Conservation (phyloP, 1,140 invertebrate species). For the Mizuhopecten yessoensis region DNA sequence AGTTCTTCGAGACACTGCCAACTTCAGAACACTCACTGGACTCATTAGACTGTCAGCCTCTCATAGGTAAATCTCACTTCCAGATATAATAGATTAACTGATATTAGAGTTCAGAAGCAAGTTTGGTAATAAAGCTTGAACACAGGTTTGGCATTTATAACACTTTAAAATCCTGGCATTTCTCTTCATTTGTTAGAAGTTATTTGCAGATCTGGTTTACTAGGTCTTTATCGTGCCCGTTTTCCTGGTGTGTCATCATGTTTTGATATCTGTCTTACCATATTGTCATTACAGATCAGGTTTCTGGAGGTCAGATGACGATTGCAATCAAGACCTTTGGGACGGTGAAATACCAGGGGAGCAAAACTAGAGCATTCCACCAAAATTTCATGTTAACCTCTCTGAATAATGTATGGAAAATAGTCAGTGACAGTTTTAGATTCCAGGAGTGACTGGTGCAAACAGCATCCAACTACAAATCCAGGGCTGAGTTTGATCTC, state of each 20-base stretch:
- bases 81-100: no score
- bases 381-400: conserved; percentile 93
- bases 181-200: background rate
- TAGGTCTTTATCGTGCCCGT: no score
- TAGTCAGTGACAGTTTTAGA: conserved; percentile 92
- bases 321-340: conserved; percentile 77
- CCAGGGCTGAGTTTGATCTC: no score
- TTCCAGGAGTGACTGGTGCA: conserved; percentile 86
- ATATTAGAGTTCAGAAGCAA: no score
- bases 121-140: no score
- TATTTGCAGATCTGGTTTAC: no score
- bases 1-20: conserved; percentile 90
- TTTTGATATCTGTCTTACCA: no score
- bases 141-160: no score
- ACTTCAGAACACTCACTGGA: conserved; percentile 88
- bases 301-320: conserved; percentile 70
- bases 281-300: conserved; percentile 59
- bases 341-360: conserved; percentile 76
- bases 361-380: conserved; percentile 88
- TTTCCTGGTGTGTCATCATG: no score
- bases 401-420: conserved; percentile 93
- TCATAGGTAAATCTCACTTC: conserved; percentile 85
- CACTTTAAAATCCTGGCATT: no score
- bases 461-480: no score
- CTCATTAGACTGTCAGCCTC: conserved; percentile 91